Conservation (phyloP, 2,888 invertebrate genomes). For the Cataglyphis cursor region DNA sequence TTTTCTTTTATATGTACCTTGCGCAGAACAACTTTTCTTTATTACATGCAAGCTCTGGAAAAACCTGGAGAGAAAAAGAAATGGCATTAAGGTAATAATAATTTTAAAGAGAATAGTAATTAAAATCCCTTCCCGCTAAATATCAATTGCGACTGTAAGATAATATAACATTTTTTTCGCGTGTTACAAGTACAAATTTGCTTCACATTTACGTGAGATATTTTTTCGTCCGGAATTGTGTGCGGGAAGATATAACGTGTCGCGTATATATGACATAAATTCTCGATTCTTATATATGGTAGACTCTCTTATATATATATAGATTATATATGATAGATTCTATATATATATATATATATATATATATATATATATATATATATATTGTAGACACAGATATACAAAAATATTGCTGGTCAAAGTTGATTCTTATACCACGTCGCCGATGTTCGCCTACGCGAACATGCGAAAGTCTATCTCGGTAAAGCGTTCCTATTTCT, state of each 20-base stretch:
- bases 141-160: not conserved
- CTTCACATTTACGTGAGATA: not conserved
- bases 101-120: slow-evolving; percentile 17
- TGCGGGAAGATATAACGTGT: not conserved
- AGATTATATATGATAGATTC: too few relatives aligned
- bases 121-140: not conserved
- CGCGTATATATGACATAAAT: not conserved
- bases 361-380: too few relatives aligned
- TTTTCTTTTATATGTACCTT: slow-evolving; percentile 65
- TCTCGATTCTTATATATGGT: not conserved
- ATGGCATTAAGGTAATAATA: slow-evolving; percentile 46
- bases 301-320: too few relatives aligned
- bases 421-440: slow-evolving; percentile 22
- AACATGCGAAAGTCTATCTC: slow-evolving; percentile 33
- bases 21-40: slow-evolving; percentile 66
- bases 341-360: too few relatives aligned
- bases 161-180: not conserved
- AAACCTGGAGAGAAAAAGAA: slow-evolving; percentile 23
- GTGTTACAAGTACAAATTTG: not conserved
- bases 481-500: slow-evolving; percentile 64
- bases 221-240: not conserved
- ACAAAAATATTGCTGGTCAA: not conserved
- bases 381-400: not conserved
- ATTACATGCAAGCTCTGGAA: slow-evolving; percentile 60
- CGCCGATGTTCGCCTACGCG: not conserved